These are phyloP conservation scores for Callocephalon fimbriatum DNA, from an alignment of 2,113 vertebrate genomes.

Conservation along the genomic window DNA sequence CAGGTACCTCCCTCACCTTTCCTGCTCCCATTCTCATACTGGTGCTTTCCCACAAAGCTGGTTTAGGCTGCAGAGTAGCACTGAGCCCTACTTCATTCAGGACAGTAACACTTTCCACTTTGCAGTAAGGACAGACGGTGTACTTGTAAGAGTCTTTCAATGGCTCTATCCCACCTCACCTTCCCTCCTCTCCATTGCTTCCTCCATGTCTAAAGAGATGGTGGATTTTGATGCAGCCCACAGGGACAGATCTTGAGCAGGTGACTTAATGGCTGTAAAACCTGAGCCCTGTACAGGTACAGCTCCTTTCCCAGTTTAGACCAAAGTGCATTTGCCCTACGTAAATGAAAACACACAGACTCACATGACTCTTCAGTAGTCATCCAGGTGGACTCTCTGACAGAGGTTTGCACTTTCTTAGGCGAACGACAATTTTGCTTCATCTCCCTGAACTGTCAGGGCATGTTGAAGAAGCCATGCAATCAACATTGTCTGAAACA, in stretches of 20 bases:
- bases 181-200: not conserved
- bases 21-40: not conserved
- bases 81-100: fast-evolving
- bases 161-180: fast-evolving
- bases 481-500: not conserved
- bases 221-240: not conserved
- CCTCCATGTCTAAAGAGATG: not conserved
- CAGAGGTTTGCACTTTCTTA: not conserved
- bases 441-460: not conserved
- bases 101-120: not conserved
- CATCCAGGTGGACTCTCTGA: not conserved
- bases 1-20: not conserved
- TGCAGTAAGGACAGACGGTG: not conserved
- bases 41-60: not conserved
- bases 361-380: fast-evolving
- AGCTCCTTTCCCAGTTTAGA: not conserved
- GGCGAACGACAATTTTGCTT: not conserved
- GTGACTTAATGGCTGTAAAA: not conserved
- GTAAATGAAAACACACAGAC: not conserved
- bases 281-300: fast-evolving
- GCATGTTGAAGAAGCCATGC: not conserved
- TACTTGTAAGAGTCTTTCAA: not conserved
- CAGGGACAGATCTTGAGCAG: not conserved
- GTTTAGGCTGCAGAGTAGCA: not conserved
- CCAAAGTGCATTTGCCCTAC: not conserved